Percentiles rank a stretch among this genome's conserved stretches.
Evolutionary conservation across 2,888 invertebrate species (phyloP).

Genomic region (Drosophila setosimentum): DNA sequence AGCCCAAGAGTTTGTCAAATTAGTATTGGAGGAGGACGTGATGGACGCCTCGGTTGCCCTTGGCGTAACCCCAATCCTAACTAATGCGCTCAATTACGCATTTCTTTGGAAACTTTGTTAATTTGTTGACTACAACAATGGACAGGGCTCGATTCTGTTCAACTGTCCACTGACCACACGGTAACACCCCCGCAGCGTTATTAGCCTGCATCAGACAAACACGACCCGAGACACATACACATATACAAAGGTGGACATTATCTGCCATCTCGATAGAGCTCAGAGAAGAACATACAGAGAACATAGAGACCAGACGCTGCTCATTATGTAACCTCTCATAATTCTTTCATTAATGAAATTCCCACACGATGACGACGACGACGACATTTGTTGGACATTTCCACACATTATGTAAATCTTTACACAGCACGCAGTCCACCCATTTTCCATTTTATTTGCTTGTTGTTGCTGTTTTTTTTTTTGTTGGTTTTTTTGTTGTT

Average conservation of each 20-base stretch:
- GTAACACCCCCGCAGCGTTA: slow-evolving; percentile 64
- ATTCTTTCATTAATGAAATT: slow-evolving; percentile 80
- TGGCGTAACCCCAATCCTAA: slow-evolving; percentile 30
- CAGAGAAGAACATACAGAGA: neutral
- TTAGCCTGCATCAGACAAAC: slow-evolving; percentile 53
- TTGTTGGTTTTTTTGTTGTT: neutral
- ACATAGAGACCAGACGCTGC: slow-evolving; percentile 22
- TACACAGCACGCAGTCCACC: slow-evolving; percentile 72
- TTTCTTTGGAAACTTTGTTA: slow-evolving; percentile 76
- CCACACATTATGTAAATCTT: slow-evolving; percentile 77
- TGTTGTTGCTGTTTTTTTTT: slow-evolving; percentile 9
- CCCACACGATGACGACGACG: slow-evolving; percentile 65
- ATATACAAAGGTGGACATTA: slow-evolving; percentile 38
- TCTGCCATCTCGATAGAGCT: slow-evolving; percentile 56
- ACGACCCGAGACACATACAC: slow-evolving; percentile 21
- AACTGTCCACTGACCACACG: slow-evolving; percentile 38
- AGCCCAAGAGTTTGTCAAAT: slow-evolving; percentile 67
- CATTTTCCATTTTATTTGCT: slow-evolving; percentile 55
- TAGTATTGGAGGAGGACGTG: slow-evolving; percentile 57
- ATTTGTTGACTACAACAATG: slow-evolving; percentile 76
- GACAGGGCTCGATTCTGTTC: slow-evolving; percentile 12
- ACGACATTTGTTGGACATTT: slow-evolving; percentile 58
- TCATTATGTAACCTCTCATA: slow-evolving; percentile 80
- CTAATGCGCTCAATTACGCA: slow-evolving; percentile 71
- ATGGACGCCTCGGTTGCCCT: slow-evolving; percentile 37